Percentiles rank a stretch among this genome's conserved stretches.
phyloP scores from a whole-genome alignment of 2,888 invertebrate species.

The Silvanus unidentatus region DNA sequence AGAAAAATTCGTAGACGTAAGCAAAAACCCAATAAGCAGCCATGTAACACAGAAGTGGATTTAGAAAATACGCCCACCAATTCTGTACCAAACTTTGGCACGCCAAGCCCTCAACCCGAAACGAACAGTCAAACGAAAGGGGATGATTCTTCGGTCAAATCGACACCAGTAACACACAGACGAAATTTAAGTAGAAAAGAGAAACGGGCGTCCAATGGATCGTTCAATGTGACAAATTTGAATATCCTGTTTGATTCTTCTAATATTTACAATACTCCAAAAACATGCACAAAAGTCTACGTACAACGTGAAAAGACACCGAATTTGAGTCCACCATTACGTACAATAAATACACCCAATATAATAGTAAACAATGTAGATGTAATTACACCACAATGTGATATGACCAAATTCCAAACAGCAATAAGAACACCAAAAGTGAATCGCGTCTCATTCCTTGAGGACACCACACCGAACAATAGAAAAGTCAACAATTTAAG shows the following conservation, averaged over 20 bases:
- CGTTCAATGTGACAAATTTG: constrained; percentile 29
- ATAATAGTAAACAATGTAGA: not conserved
- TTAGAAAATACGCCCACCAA: too few relatives aligned
- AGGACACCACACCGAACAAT: not conserved
- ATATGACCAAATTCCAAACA: constrained; percentile 6
- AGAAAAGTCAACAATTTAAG: not conserved
- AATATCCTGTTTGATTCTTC: constrained; percentile 27
- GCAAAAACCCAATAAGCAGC: too few relatives aligned
- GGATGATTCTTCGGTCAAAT: not conserved
- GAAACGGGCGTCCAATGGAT: not conserved
- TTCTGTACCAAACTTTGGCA: too few relatives aligned
- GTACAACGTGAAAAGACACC: not conserved
- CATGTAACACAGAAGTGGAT: too few relatives aligned
- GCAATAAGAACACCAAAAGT: constrained; percentile 19
- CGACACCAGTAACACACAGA: not conserved
- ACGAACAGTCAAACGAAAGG: not conserved
- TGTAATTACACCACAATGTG: not conserved
- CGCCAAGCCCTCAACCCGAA: not conserved
- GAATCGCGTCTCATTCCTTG: constrained; percentile 3
- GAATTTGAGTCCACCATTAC: not conserved
- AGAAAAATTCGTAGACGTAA: too few relatives aligned
- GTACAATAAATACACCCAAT: not conserved
- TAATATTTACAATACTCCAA: not conserved
- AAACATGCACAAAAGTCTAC: not conserved
- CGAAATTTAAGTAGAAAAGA: not conserved